A percentile compares a stretch with the other conserved stretches of the same genome.
phyloP scores from a whole-genome alignment of 2,797 vertebrate genomes.

The Scolopax bukidnonensis region DNA sequence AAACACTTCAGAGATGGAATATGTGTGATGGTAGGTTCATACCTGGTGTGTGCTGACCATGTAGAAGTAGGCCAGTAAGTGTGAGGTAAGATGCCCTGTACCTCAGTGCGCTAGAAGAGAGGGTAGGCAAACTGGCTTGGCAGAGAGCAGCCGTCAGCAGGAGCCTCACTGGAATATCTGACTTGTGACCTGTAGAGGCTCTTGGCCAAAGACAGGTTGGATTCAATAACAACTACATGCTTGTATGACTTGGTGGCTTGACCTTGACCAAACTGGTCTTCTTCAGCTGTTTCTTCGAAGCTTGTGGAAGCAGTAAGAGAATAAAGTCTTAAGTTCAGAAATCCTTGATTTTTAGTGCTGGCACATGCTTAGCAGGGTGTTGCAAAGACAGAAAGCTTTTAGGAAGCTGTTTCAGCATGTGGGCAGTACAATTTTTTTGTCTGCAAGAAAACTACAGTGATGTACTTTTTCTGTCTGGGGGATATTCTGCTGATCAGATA shows the following conservation, averaged over 20 bases:
- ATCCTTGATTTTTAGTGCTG: neutral
- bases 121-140: neutral
- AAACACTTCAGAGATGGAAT: neutral
- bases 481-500: neutral
- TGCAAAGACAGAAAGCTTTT: neutral
- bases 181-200: fast-evolving
- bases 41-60: neutral
- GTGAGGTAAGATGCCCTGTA: neutral
- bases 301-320: neutral
- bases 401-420: neutral
- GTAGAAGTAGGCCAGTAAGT: fast-evolving
- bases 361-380: neutral
- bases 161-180: neutral
- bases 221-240: fast-evolving
- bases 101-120: neutral
- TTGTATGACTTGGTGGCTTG: neutral
- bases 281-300: neutral
- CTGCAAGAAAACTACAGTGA: neutral
- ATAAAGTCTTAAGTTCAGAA: neutral
- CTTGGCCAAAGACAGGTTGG: neutral
- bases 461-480: neutral
- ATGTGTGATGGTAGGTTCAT: neutral
- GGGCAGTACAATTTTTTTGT: neutral
- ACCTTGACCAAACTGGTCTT: neutral
- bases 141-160: neutral